Evolutionary conservation across 2,113 vertebrate species (phyloP), one percentile per base, ranked within the genome.

Genomic region (Megalops atlanticus): DNA sequence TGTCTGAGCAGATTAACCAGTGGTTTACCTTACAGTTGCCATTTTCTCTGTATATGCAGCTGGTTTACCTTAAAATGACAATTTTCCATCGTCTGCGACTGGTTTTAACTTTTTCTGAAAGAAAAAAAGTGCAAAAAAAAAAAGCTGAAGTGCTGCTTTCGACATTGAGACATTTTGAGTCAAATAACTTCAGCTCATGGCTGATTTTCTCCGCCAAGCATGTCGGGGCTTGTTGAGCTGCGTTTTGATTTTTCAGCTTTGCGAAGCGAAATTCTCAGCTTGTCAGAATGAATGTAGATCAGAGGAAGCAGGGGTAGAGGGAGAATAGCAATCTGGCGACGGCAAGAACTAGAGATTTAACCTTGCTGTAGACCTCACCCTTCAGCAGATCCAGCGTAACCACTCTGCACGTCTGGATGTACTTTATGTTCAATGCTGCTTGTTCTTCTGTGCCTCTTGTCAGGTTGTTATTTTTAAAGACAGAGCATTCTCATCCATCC

Each of bases 241-340:
- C 39, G 0, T 43, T 43, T 41, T 15, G n/a, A 11, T 2, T 74
- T 40, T 74, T 74, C 39, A n/a, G 15, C 72, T 39, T 27, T 18
- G 38, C 38, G 41, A 74, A 27, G 40, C 4, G 16, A 36, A 18
- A 74, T 38, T 74, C 21, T 12, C 38, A 43, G 39, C 16, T 41
- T 74, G 72, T 74, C 72, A 74, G 6, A 74, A 43, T 38, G 5
- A 41, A 41, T 43, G 72, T 40, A 41, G 72, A 74, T 74, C 38
- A 43, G 38, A 41, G 4, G 41, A 2, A 41, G 21, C 11, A 27
- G 41, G 72, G 40, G 72, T 39, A 74, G 40, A 27, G 72, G n/a
- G 2, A 1, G 21, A 5, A 21, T 15, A 71, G 69, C 69, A 45
- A 14, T 71, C 38, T 27, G 18, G n/a, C 16, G 39, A 4, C 7